Conservation (phyloP, 2,113 vertebrate genomes). For the Pseudorhombus dupliciocellatus region DNA sequence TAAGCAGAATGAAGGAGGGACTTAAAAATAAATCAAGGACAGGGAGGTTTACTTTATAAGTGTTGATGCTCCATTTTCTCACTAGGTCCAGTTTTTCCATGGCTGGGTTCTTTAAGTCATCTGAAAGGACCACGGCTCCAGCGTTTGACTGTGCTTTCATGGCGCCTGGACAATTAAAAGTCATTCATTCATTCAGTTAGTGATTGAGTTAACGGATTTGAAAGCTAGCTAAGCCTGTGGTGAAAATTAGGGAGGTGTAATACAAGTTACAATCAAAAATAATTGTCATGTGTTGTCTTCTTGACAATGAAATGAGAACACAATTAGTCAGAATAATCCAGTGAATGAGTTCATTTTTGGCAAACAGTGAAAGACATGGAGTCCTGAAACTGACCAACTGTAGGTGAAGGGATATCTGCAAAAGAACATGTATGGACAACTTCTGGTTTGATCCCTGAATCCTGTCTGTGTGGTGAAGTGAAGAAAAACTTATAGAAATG, state of each 20-base stretch:
- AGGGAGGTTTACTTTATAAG: conserved; percentile 89
- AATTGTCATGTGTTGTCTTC: not conserved
- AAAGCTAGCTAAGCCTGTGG: not conserved
- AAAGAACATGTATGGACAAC: not conserved
- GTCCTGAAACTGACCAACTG: conserved; percentile 19
- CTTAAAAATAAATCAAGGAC: conserved; percentile 28
- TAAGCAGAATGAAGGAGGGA: conserved; percentile 6
- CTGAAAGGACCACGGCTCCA: conserved; percentile 90
- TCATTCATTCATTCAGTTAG: conserved; percentile 44
- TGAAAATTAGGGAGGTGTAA: not conserved
- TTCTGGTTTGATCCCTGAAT: not conserved
- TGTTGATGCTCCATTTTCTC: conserved; percentile 98
- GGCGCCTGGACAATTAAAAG: conserved; percentile 57
- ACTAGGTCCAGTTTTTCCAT: conserved; percentile 97
- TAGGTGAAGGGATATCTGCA: not conserved
- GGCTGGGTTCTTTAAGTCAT: conserved; percentile 95
- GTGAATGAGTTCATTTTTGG: not conserved
- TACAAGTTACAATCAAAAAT: not conserved
- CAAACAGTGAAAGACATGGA: conserved; percentile 8
- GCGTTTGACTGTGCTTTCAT: conserved; percentile 75
- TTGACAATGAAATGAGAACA: conserved; percentile 3
- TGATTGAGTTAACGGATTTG: conserved; percentile 3
- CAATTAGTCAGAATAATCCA: not conserved
- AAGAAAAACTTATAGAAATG: no score
- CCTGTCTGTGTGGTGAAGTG: not conserved